A percentile compares a stretch with the other conserved stretches of the same genome.
phyloP scores from a whole-genome alignment of 2,797 vertebrate genomes.

The Chaenodraco wilsoni region DNA sequence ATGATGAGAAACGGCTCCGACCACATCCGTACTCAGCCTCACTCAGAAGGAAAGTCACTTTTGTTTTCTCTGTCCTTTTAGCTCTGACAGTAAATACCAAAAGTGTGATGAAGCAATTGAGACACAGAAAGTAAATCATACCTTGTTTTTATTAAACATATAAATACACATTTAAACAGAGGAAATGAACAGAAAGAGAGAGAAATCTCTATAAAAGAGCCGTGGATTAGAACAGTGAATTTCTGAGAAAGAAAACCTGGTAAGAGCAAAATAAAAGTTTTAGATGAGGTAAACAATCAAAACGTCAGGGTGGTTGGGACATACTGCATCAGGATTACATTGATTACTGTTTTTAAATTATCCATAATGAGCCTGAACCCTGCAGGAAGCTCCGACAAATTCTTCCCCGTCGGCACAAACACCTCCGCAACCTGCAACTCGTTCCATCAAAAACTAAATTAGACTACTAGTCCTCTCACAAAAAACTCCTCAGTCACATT shows the following conservation, averaged over 20 bases:
- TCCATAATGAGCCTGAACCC: background rate
- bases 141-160: conserved; percentile 79
- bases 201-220: conserved; percentile 59
- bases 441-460: background rate
- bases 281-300: conserved; percentile 3
- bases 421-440: background rate
- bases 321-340: background rate
- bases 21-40: conserved; percentile 49
- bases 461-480: background rate
- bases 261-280: background rate
- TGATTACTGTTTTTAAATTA: background rate
- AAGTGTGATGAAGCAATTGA: conserved; percentile 27
- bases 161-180: conserved; percentile 80
- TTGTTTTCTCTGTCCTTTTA: too few species aligned
- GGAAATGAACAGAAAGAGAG: conserved; percentile 60
- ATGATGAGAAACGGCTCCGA: conserved; percentile 5
- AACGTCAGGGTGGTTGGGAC: background rate
- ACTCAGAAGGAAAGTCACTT: background rate
- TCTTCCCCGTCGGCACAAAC: background rate
- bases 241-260: background rate
- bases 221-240: conserved; percentile 33
- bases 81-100: conserved; percentile 22
- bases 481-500: conserved; percentile 4
- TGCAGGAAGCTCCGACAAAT: conserved; percentile 19
- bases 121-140: conserved; percentile 54